Evolutionary conservation across 2,113 vertebrate species (phyloP), one percentile per base, ranked within the genome.

Genomic region (Chaenogobius annularis): DNA sequence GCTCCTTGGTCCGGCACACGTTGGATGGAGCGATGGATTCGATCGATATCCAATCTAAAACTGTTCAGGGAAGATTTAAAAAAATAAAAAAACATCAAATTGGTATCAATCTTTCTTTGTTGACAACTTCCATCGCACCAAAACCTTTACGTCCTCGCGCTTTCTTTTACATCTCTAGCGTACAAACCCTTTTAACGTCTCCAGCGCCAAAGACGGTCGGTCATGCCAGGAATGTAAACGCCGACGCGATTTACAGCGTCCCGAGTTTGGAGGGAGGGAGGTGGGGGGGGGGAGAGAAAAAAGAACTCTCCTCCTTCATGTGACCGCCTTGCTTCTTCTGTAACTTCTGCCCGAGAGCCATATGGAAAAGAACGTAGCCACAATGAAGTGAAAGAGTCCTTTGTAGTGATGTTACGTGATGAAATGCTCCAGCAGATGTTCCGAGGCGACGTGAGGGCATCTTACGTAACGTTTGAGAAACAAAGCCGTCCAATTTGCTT

Each of bases 181-280:
- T 58, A 10, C 11, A 11, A 26, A 56, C 1, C 1, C n/a, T 11
- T 40, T 40, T 48, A 73, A 74, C 13, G 62, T 35, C 69, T 14
- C 0, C 59, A 71, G 73, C 67, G 69, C 67, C 26, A 64, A 43
- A 64, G 67, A 74, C 62, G 50, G 83, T 66, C 66, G 50, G 83
- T 64, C 66, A 85, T 64, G 85, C 67, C 64, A 77, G 85, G 82
- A 90, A 87, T 89, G 84, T 90, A 82, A 85, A 85, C 17, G 69
- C 66, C 19, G 37, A 72, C 69, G 23, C 48, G 74, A 84, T 86
- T 87, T 85, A 87, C 81, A 64, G 67, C 56, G 15, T 56, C 72
- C 77, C 4, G 26, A 31, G 26, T 4, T n/a, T n/a, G n/a, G n/a
- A n/a, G 26, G 26, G 26, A 31, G 26, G 26, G 26, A 4, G 26